Conservation (phyloP, 1,140 invertebrate genomes). For the Nomia melanderi region DNA sequence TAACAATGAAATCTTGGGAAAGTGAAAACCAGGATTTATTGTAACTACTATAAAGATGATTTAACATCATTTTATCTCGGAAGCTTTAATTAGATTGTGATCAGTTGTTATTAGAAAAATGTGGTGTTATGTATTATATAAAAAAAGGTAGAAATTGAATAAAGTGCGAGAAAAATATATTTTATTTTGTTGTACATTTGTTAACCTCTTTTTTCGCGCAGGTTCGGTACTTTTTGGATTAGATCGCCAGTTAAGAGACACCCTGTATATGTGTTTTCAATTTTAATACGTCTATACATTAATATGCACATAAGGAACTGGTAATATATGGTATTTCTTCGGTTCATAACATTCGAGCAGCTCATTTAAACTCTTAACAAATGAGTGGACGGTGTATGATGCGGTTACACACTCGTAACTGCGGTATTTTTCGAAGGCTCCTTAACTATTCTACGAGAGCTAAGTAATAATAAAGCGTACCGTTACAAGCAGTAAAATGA, state of each 20-base stretch:
- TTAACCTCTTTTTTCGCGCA: too few species aligned
- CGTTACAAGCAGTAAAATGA: conserved; percentile 3
- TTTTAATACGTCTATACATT: not conserved
- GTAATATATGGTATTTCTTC: not conserved
- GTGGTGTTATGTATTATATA: too few species aligned
- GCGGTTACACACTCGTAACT: not conserved
- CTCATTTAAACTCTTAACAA: conserved; percentile 1
- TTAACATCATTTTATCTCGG: too few species aligned
- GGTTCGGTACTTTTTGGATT: too few species aligned
- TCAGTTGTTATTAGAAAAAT: too few species aligned
- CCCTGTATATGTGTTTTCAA: not conserved
- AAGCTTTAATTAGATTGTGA: too few species aligned
- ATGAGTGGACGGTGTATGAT: not conserved
- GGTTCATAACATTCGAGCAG: not conserved
- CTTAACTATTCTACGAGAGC: not conserved
- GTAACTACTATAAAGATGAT: too few species aligned
- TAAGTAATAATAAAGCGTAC: conserved; percentile 3
- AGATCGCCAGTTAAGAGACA: not conserved
- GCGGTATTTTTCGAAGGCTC: not conserved
- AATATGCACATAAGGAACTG: not conserved
- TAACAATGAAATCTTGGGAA: too few species aligned
- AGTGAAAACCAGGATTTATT: too few species aligned
- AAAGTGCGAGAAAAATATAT: too few species aligned
- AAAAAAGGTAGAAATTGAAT: too few species aligned
- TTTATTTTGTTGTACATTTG: too few species aligned